These are phyloP conservation scores for Torymus texanus DNA, from an alignment of 2,888 invertebrate genomes.

Conservation along the genomic window DNA sequence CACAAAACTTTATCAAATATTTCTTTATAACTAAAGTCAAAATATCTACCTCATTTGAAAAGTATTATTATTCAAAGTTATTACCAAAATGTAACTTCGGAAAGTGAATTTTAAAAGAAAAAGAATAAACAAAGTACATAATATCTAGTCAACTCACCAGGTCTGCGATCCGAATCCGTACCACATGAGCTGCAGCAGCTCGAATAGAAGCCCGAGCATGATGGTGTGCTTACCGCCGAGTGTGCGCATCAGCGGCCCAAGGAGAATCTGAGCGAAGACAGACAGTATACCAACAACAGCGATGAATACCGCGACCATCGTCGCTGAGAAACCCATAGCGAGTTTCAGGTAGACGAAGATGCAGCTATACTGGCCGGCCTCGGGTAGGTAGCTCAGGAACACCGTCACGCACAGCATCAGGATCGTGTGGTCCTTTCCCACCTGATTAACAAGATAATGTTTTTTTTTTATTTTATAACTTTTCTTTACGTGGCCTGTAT, in stretches of 20 bases:
- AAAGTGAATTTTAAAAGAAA: too few relatives aligned
- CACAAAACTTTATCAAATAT: too few relatives aligned
- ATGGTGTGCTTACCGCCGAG: slow-evolving; percentile 98
- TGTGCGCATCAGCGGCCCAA: slow-evolving; percentile 81
- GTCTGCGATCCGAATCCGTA: slow-evolving; percentile 97
- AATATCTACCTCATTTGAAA: too few relatives aligned
- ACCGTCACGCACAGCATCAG: slow-evolving; percentile 98
- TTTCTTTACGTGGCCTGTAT: background rate
- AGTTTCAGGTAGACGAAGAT: slow-evolving; percentile 99
- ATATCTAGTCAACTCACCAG: slow-evolving; percentile 79
- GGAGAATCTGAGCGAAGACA: slow-evolving; percentile 93
- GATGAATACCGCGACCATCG: slow-evolving; percentile 98
- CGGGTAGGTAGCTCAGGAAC: slow-evolving; percentile 97
- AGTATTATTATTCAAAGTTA: too few relatives aligned
- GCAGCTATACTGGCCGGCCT: slow-evolving; percentile 99
- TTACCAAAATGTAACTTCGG: too few relatives aligned
- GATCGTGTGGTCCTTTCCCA: slow-evolving; percentile 96
- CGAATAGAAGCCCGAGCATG: slow-evolving; percentile 96
- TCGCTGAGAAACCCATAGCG: slow-evolving; percentile 95
- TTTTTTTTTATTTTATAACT: background rate
- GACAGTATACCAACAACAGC: slow-evolving; percentile 97
- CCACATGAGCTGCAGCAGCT: slow-evolving; percentile 97
- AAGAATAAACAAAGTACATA: too few relatives aligned
- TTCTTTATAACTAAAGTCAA: too few relatives aligned
- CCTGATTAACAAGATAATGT: slow-evolving; percentile 75